Conservation (phyloP, 1,140 invertebrate species). For the Saccostrea glomerata region DNA sequence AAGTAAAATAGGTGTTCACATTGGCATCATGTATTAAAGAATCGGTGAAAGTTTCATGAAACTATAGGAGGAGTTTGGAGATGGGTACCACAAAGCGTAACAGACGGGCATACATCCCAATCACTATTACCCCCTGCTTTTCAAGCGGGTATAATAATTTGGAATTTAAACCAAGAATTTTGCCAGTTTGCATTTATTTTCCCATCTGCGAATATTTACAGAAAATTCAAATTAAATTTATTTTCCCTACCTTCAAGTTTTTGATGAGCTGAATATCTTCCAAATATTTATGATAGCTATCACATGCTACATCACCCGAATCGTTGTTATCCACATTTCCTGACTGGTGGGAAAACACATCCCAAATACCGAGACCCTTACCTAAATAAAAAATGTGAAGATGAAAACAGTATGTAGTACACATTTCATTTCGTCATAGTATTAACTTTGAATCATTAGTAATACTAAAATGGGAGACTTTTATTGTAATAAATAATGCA, state of each 20-base stretch:
- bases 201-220: too few relatives aligned
- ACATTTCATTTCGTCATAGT: neutral
- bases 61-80: too few relatives aligned
- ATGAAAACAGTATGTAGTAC: neutral
- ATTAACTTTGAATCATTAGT: neutral
- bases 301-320: constrained; percentile 84
- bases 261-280: constrained; percentile 84
- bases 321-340: constrained; percentile 80
- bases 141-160: too few relatives aligned
- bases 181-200: too few relatives aligned
- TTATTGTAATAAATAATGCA: neutral
- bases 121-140: too few relatives aligned
- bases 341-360: constrained; percentile 81
- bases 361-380: constrained; percentile 80
- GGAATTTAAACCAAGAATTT: neutral
- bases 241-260: constrained; percentile 75
- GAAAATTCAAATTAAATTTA: neutral
- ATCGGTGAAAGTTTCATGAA: too few relatives aligned
- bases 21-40: too few relatives aligned
- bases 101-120: too few relatives aligned
- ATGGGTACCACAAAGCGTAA: too few relatives aligned
- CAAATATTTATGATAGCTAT: constrained; percentile 85
- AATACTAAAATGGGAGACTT: neutral
- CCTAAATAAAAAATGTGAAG: constrained; percentile 36
- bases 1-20: too few relatives aligned